These are phyloP conservation scores for Pyrocoelia pectoralis DNA, from an alignment of 2,888 invertebrate species.

Conservation along the genomic window DNA sequence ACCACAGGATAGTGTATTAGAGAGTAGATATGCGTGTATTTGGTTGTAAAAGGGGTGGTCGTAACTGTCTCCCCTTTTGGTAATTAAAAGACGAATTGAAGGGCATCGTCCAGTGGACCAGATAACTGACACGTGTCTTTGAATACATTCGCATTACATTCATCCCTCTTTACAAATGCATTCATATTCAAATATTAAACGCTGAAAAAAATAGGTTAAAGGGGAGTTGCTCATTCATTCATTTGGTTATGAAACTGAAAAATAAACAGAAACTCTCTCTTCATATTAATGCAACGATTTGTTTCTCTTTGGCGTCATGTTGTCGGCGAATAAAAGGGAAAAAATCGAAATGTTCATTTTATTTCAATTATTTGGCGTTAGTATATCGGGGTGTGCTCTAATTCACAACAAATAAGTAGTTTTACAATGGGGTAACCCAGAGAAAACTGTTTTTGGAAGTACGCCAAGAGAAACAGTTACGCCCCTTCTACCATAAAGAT, in stretches of 20 bases:
- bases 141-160: constrained; percentile 15
- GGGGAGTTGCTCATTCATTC: constrained; percentile 2
- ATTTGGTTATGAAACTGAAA: background rate
- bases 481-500: background rate
- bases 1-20: constrained; percentile 43
- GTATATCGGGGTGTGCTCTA: background rate
- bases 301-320: constrained; percentile 6
- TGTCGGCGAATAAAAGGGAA: background rate
- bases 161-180: background rate
- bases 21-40: constrained; percentile 46
- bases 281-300: background rate
- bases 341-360: constrained; percentile 2
- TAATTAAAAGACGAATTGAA: constrained; percentile 46
- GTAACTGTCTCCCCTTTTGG: constrained; percentile 30
- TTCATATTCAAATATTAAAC: background rate
- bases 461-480: background rate
- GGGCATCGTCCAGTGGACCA: constrained; percentile 35
- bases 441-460: constrained; percentile 6
- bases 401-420: background rate
- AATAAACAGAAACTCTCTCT: constrained; percentile 7
- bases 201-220: constrained; percentile 6
- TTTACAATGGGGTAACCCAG: background rate
- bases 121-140: constrained; percentile 29
- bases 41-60: constrained; percentile 39
- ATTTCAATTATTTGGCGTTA: constrained; percentile 1